Evolutionary conservation across 2,113 vertebrate genomes (phyloP).

Genomic region (Narcine bancroftii): DNA sequence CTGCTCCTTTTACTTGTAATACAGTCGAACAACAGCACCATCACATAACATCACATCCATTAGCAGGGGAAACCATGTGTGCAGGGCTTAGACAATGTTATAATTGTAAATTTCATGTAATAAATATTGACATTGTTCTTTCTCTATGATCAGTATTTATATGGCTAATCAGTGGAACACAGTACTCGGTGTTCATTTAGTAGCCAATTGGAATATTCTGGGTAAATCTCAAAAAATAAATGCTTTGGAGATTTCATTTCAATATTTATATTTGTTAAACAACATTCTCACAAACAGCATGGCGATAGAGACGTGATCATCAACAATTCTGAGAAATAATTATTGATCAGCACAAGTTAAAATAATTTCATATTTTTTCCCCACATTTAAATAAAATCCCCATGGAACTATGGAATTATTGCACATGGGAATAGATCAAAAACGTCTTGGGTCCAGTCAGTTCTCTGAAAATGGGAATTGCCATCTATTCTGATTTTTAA

Average conservation of each 20-base stretch:
- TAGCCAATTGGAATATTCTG: not conserved
- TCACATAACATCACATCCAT: not conserved
- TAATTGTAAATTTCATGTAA: not conserved
- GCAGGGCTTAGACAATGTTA: not conserved
- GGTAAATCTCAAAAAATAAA: not conserved
- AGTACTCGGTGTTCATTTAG: not conserved
- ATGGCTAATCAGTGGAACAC: not conserved
- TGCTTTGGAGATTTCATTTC: not conserved
- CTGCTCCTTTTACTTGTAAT: not conserved
- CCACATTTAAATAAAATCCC: not conserved
- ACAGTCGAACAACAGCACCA: not conserved
- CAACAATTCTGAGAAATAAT: too few species aligned
- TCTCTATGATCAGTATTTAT: not conserved
- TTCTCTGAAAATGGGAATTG: not conserved
- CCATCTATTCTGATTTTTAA: not conserved
- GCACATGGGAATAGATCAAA: not conserved
- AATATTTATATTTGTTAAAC: not conserved
- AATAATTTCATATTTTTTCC: not conserved
- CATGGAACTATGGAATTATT: not conserved
- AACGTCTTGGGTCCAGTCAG: not conserved
- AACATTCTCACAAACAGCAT: too few species aligned
- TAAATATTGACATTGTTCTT: not conserved
- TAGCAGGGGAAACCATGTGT: not conserved
- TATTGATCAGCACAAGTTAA: not conserved
- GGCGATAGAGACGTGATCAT: too few species aligned